These are phyloP conservation scores for Elanus axillaris DNA, from an alignment of 2,113 vertebrate genomes.

Conservation along the genomic window DNA sequence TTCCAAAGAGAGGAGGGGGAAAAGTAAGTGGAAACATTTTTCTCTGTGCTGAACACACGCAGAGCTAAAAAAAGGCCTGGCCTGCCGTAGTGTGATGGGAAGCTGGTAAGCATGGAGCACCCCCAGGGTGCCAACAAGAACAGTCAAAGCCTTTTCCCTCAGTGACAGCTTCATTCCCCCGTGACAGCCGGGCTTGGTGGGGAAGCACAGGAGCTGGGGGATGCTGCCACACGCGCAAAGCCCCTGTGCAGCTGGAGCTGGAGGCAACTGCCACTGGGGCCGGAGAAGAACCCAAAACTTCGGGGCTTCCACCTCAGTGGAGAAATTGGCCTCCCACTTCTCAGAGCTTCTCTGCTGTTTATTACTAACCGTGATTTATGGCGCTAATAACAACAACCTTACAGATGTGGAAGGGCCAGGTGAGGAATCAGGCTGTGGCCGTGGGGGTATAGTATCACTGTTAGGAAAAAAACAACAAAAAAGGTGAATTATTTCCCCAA, in stretches of 20 bases:
- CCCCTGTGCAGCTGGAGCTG: background rate
- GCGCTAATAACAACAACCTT: background rate
- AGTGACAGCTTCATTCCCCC: conserved; percentile 36
- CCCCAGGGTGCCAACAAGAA: conserved; percentile 33
- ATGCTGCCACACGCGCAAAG: background rate
- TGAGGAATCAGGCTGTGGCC: background rate
- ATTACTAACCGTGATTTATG: background rate
- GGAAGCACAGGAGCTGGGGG: background rate
- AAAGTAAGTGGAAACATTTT: conserved; percentile 68
- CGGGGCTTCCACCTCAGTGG: background rate
- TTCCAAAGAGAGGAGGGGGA: conserved; percentile 56
- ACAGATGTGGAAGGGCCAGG: background rate
- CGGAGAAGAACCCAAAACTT: background rate
- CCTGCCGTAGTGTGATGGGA: background rate
- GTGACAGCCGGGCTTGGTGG: background rate
- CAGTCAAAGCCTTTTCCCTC: background rate
- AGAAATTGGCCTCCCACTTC: background rate
- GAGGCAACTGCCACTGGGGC: background rate
- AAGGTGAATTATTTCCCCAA: background rate
- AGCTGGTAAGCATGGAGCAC: conserved; percentile 3
- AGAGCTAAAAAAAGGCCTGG: background rate
- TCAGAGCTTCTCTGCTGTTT: background rate
- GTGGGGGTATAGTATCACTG: background rate
- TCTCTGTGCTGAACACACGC: conserved; percentile 50
- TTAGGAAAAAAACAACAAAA: background rate